phyloP scores from a whole-genome alignment of 2,113 vertebrate species.

The Halichoerus grypus region DNA sequence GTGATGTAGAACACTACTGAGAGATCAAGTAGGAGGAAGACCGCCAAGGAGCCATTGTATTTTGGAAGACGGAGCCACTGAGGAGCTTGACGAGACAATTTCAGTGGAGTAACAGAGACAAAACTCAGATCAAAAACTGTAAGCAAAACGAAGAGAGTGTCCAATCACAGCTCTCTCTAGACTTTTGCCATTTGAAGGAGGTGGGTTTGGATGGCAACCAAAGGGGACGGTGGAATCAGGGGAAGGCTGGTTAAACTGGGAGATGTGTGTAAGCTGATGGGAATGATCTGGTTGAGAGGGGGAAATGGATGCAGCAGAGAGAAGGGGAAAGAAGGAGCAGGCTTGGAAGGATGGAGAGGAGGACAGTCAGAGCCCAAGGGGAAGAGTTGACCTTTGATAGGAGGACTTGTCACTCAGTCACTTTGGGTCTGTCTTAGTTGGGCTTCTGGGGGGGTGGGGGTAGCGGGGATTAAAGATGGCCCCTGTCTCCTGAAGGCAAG shows the following conservation, averaged over 20 bases:
- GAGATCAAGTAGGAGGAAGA: not conserved
- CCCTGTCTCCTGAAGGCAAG: not conserved
- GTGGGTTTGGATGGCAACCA: not conserved
- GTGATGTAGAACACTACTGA: not conserved
- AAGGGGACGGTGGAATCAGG: not conserved
- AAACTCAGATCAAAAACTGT: not conserved
- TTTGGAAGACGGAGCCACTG: not conserved
- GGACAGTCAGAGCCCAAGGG: not conserved
- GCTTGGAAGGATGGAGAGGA: not conserved
- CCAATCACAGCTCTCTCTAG: not conserved
- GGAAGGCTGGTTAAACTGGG: not conserved
- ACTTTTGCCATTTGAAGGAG: not conserved
- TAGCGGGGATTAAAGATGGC: not conserved
- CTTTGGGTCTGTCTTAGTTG: not conserved
- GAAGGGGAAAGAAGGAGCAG: not conserved
- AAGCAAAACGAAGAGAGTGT: not conserved
- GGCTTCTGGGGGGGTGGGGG: not conserved
- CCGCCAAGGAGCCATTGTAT: not conserved
- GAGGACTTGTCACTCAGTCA: not conserved
- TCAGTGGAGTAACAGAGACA: not conserved
- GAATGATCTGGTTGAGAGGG: not conserved
- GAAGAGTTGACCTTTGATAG: not conserved
- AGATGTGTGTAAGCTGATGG: not conserved
- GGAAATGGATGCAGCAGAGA: not conserved
- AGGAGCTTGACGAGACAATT: not conserved